Percentiles rank a stretch among this genome's conserved stretches.
These are phyloP conservation scores for Mesodorylaimus sp. DNA, from an alignment of 2,888 invertebrate genomes.

Conservation along the genomic window DNA sequence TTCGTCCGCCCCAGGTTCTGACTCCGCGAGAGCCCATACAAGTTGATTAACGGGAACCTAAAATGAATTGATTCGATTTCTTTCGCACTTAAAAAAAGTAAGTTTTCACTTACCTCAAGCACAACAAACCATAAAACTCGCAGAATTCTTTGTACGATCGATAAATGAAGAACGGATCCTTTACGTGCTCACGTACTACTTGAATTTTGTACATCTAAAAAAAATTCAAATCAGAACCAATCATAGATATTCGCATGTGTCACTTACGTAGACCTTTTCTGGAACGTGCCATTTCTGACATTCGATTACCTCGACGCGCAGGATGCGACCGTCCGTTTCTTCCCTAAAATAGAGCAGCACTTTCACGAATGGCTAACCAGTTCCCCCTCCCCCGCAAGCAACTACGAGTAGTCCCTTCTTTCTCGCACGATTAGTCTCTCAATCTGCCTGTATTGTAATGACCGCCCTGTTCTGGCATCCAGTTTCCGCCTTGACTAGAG, in stretches of 20 bases:
- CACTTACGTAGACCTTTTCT: conserved; percentile 77
- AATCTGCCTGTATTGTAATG: no score
- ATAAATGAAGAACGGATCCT: conserved; percentile 69
- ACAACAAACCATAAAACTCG: conserved; percentile 83
- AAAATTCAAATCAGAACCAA: conserved; percentile 4
- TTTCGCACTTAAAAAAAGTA: background rate
- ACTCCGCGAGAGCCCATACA: conserved; percentile 39
- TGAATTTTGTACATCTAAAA: conserved; percentile 33
- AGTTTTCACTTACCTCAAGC: conserved; percentile 41
- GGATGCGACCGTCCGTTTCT: conserved; percentile 63
- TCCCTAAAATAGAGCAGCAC: conserved; percentile 15
- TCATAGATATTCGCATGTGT: conserved; percentile 10
- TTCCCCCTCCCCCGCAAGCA: no score
- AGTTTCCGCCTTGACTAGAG: background rate
- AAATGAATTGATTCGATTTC: background rate
- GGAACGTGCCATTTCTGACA: conserved; percentile 89
- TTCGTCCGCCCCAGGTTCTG: conserved; percentile 56
- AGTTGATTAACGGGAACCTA: conserved; percentile 63
- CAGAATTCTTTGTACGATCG: conserved; percentile 90
- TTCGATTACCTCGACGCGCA: conserved; percentile 61
- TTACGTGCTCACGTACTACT: conserved; percentile 61
- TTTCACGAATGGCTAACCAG: background rate
- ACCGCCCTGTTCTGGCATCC: no score
- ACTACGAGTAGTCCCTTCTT: no score
- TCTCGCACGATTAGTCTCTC: no score